A percentile compares a stretch with the other conserved stretches of the same genome.
phyloP scores from a whole-genome alignment of 2,113 vertebrate genomes.

The Chunga burmeisteri region DNA sequence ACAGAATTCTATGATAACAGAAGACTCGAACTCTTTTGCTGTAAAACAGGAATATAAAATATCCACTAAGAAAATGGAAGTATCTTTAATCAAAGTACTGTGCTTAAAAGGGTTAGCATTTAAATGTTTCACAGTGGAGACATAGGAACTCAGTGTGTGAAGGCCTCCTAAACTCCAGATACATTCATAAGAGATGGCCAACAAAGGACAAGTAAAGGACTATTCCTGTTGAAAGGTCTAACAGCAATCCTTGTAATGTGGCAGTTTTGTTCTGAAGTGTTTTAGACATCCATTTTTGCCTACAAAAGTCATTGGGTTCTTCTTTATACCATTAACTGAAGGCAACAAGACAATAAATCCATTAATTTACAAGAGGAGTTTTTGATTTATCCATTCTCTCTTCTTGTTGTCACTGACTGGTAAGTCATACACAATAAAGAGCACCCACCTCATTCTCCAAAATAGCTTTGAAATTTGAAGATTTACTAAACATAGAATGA shows the following conservation, averaged over 20 bases:
- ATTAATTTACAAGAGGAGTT: constrained; percentile 45
- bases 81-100: not conserved
- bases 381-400: constrained; percentile 60
- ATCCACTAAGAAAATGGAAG: not conserved
- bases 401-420: constrained; percentile 61
- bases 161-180: not conserved
- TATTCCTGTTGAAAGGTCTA: not conserved
- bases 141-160: not conserved
- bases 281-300: not conserved
- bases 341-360: constrained; percentile 13
- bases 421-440: constrained; percentile 77
- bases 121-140: not conserved
- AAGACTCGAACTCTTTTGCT: not conserved
- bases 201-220: not conserved
- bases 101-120: not conserved
- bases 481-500: constrained; percentile 88
- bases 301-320: constrained; percentile 19
- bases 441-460: constrained; percentile 80
- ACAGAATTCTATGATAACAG: not conserved
- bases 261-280: not conserved
- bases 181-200: not conserved
- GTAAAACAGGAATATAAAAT: not conserved
- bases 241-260: not conserved
- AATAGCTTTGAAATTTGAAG: constrained; percentile 83
- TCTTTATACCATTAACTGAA: constrained; percentile 25